These are phyloP conservation scores for Papilio demoleus DNA, from an alignment of 2,888 invertebrate genomes.

Conservation along the genomic window DNA sequence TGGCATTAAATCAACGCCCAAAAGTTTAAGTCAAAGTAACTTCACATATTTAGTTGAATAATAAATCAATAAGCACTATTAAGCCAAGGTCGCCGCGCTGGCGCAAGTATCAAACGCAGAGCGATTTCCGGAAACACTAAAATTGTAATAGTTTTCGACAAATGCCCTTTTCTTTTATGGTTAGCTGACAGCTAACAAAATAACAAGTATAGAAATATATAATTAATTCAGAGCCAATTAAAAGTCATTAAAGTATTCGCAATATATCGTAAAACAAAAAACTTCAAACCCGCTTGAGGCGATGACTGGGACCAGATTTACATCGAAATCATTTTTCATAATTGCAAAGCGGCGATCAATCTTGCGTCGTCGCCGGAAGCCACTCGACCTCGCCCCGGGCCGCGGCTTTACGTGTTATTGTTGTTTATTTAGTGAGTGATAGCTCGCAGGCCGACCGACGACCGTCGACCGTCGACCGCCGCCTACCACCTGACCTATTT, in stretches of 20 bases:
- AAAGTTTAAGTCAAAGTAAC: constrained; percentile 24
- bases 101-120: constrained; percentile 44
- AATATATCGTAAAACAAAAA: not conserved
- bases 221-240: too few species aligned
- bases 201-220: too few species aligned
- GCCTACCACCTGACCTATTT: constrained; percentile 62
- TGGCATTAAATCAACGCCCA: constrained; percentile 31
- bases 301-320: constrained; percentile 48
- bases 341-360: constrained; percentile 76
- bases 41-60: constrained; percentile 40
- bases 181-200: too few species aligned
- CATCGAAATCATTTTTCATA: constrained; percentile 78
- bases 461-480: constrained; percentile 44
- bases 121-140: constrained; percentile 30
- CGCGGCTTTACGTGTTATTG: constrained; percentile 67
- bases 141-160: not conserved
- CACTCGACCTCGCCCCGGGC: constrained; percentile 69
- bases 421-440: constrained; percentile 74
- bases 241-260: not conserved
- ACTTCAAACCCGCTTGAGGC: constrained; percentile 47
- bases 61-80: constrained; percentile 45
- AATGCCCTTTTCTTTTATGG: too few species aligned
- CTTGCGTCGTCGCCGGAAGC: constrained; percentile 74
- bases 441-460: constrained; percentile 48
- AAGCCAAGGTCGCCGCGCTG: constrained; percentile 43